Base-by-base conservation (phyloP, 2,888 invertebrate species). In the Drosophila subsilvestris region DNA sequence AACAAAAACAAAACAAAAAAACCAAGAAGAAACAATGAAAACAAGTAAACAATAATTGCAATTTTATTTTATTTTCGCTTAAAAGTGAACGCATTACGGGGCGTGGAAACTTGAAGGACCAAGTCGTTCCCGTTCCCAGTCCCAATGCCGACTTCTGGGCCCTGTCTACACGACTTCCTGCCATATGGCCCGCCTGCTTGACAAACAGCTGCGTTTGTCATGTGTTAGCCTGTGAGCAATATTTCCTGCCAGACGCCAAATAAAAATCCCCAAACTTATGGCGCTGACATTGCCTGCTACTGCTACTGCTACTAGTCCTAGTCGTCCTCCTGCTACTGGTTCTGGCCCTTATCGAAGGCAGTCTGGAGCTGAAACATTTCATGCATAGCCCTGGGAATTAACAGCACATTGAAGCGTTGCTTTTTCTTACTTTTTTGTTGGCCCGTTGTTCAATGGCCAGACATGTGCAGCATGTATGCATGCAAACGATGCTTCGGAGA, bases 191-290 rank as follows among this genome's bases (percentile, higher is more conserved):
- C 27, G 47, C 43, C 42, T 49, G 44, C 62, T 63, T 87, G 85
- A 89, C 88, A 88, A 85, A 85, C 89, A 86, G 88, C 85, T 89
- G 86, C 86, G 88, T 89, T 85, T 85, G 85, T 82, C 85, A 85
- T 85, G 80, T 87, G 88, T 87, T 85, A 76, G 86, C 86, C 89
- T 89, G 67, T 73, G 63, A 82, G 85, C 89, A 79, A 85, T 85
- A 85, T 89, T 87, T 85, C 82, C 73, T 68, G 75, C 69, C 88
- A 82, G 86, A 87, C 75, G 78, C 83, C 88, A 87, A 89, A 89
- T 85, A 85, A 89, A 85, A 85, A 89, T 89, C 88, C 88, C 80
- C 74, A 89, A 85, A 85, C 88, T 89, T 89, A 89, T 88, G 85
- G 68, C 82, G 72, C 45, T 65, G 65, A 58, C 60, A 71, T 61